Base-by-base conservation (phyloP, 2,888 invertebrate genomes). In the Eilema griseolum region DNA sequence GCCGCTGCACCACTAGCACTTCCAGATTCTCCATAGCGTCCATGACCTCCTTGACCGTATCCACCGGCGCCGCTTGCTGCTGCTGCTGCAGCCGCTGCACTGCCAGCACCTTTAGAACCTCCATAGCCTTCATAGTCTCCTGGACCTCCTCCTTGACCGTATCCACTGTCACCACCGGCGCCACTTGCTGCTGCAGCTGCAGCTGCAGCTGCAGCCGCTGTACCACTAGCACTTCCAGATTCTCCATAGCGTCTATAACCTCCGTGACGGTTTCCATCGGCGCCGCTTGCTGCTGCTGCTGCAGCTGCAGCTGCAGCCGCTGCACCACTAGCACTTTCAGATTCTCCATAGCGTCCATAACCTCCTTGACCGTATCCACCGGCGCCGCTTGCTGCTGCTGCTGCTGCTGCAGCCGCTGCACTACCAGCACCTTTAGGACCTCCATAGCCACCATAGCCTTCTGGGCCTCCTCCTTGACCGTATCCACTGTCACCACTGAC, bases 151-250 rank as follows among this genome's bases (percentile, higher is more conserved):
- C 3, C n/a, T n/a, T n/a, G 26, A 52, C n/a, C 20, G 7, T 24
- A 65, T 26, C 60, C 68, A 12, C 66, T 66, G 24, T 20, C 8
- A 60, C 26, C 20, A 16, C 62, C 28, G 23, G 7, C 1, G 12
- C 20, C 23, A 46, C 37, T 57, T 16, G 66, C 63, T 12, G 72
- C 56, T 14, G 71, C 64, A 33, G 66, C 60, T 28, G n/a, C n/a
- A n/a, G n/a, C n/a, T n/a, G n/a, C n/a, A n/a, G 46, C 71, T n/a
- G 71, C 62, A 46, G 67, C 66, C 20, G 75, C 67, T 59, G 70
- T 37, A 37, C 69, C 14, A 69, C 28, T 5, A 28, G 28, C 28
- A 28, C 28, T 5, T 28, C 28, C 28, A 28, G 2, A 28, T 64
- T 52, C n/a, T 14, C 67, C 56, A 10, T 20, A 10, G 23, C 41